These are phyloP conservation scores for Dermatemys mawii DNA, from an alignment of 2,113 vertebrate species.

Conservation along the genomic window DNA sequence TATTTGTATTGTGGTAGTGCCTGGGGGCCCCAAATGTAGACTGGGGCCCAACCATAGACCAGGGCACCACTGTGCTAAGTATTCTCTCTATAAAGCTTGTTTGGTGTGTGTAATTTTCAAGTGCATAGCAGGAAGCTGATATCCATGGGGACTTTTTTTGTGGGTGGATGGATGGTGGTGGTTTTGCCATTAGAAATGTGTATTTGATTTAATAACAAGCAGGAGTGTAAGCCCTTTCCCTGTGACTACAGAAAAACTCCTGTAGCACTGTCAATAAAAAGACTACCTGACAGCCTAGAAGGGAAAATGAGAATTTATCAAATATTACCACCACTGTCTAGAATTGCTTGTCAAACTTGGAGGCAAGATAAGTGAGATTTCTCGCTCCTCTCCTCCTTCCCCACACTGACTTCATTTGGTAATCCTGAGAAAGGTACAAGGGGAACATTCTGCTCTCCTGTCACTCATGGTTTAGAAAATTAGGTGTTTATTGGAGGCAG, in stretches of 20 bases:
- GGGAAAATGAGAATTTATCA: slow-evolving; percentile 74
- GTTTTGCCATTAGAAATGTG: background rate
- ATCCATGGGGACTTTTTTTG: background rate
- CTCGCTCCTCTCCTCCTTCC: background rate
- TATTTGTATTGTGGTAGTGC: background rate
- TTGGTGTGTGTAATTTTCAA: background rate
- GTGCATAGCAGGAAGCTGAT: background rate
- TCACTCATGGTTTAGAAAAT: slow-evolving; percentile 43
- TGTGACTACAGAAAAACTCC: slow-evolving; percentile 28
- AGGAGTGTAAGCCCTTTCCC: background rate
- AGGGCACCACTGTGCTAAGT: background rate
- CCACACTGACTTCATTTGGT: slow-evolving; percentile 2
- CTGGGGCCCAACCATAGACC: rapidly evolving
- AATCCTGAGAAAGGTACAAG: slow-evolving; percentile 29
- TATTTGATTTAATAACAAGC: slow-evolving; percentile 51
- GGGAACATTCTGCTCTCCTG: background rate
- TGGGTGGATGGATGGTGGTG: background rate
- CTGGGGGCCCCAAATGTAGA: background rate
- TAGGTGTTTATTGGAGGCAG: background rate
- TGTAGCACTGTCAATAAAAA: slow-evolving; percentile 79
- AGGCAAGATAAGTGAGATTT: slow-evolving; percentile 50
- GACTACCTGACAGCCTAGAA: slow-evolving; percentile 77
- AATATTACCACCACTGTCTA: slow-evolving; percentile 56
- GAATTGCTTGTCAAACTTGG: slow-evolving; percentile 75
- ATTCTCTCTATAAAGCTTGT: background rate